phyloP scores from a whole-genome alignment of 1,140 invertebrate species.

The Drosophila erecta region DNA sequence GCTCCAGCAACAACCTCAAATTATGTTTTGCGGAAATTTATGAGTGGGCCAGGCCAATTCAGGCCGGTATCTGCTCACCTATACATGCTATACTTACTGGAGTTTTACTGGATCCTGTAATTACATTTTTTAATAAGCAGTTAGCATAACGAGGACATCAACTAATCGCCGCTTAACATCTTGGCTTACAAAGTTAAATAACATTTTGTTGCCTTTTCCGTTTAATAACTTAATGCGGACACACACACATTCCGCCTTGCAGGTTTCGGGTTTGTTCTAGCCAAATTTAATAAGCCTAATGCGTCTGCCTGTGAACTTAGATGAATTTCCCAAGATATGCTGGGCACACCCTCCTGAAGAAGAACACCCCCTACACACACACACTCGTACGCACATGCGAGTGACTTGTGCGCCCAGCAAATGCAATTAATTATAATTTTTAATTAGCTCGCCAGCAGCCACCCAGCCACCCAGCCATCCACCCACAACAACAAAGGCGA shows the following conservation, averaged over 20 bases:
- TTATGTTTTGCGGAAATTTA: constrained; percentile 72
- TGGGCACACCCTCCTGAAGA: constrained; percentile 61
- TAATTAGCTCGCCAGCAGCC: constrained; percentile 72
- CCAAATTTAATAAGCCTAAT: constrained; percentile 82
- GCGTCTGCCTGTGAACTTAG: constrained; percentile 72
- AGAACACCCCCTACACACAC: constrained; percentile 29
- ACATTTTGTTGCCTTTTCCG: constrained; percentile 50
- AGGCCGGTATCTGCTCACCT: constrained; percentile 3
- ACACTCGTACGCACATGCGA: constrained; percentile 21
- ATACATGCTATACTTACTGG: background rate
- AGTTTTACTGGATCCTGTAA: constrained; percentile 33
- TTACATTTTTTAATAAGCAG: constrained; percentile 79
- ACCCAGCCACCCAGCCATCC: constrained; percentile 18
- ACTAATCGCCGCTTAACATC: constrained; percentile 76
- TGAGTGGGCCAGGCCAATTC: constrained; percentile 35
- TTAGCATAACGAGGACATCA: constrained; percentile 65
- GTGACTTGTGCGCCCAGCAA: constrained; percentile 70
- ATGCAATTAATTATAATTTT: constrained; percentile 83
- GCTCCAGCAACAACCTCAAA: constrained; percentile 52
- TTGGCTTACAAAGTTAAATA: constrained; percentile 64
- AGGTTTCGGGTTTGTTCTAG: constrained; percentile 26
- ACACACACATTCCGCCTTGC: constrained; percentile 25
- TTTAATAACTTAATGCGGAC: constrained; percentile 78
- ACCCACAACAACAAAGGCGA: constrained; percentile 52
- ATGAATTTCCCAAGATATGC: constrained; percentile 82